Evolutionary conservation across 2,113 vertebrate species (phyloP).

Genomic region (Hemicordylus capensis): DNA sequence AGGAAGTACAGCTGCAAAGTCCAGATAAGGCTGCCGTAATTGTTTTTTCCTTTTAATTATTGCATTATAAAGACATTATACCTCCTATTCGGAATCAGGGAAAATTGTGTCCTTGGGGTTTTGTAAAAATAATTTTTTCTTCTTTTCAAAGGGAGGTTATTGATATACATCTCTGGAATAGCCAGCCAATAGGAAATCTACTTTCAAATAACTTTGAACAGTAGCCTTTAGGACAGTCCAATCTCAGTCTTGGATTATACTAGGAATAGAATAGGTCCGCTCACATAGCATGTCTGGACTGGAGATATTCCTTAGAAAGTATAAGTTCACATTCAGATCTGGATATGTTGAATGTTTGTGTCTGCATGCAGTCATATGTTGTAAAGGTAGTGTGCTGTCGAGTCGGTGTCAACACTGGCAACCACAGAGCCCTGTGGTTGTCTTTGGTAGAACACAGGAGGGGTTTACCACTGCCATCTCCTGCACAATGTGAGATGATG

Average conservation of each 20-base stretch:
- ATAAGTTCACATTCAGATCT: conserved; percentile 26
- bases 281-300: conserved; percentile 41
- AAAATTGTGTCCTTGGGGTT: conserved; percentile 68
- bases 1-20: conserved; percentile 76
- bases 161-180: conserved; percentile 63
- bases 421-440: too few relatives aligned
- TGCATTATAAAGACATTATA: conserved; percentile 83
- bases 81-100: conserved; percentile 68
- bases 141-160: conserved; percentile 42
- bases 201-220: conserved; percentile 64
- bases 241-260: conserved; percentile 52
- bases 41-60: conserved; percentile 84
- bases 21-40: conserved; percentile 79
- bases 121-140: not conserved
- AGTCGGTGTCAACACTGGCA: too few relatives aligned
- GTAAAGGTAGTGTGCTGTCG: too few relatives aligned
- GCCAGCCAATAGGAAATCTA: conserved; percentile 66
- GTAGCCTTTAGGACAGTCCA: conserved; percentile 58
- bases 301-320: conserved; percentile 46
- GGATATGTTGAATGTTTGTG: conserved; percentile 37
- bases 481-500: too few relatives aligned
- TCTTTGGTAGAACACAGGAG: too few relatives aligned
- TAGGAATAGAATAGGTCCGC: conserved; percentile 48
- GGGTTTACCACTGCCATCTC: too few relatives aligned
- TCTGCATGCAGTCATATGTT: too few relatives aligned